Conservation (phyloP, 2,797 vertebrate species). For the Oreonectes daqikongensis region DNA sequence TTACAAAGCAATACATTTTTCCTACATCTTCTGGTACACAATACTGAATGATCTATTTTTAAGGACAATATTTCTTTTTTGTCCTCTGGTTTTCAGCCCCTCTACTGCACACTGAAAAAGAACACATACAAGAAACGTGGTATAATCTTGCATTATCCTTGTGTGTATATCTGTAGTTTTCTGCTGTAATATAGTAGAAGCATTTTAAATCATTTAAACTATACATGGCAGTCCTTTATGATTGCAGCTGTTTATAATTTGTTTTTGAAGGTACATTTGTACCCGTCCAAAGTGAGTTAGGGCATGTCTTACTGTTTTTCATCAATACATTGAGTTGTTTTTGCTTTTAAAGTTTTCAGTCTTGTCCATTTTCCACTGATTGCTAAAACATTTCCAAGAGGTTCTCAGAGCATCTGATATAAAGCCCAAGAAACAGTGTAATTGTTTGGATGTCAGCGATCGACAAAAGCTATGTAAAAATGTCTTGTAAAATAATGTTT, state of each 20-base stretch:
- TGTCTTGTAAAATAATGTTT: conserved; percentile 55
- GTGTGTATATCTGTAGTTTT: conserved; percentile 80
- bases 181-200: conserved; percentile 80
- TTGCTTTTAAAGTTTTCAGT: conserved; percentile 24
- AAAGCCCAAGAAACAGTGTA: conserved; percentile 3
- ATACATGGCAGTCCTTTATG: conserved; percentile 77
- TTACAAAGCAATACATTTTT: conserved; percentile 69
- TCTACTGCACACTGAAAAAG: not conserved
- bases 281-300: conserved; percentile 50
- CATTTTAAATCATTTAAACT: conserved; percentile 71
- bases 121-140: conserved; percentile 25
- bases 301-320: conserved; percentile 49
- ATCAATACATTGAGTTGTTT: not conserved
- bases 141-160: conserved; percentile 66
- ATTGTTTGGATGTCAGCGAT: conserved; percentile 14
- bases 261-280: conserved; percentile 64
- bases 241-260: conserved; percentile 76
- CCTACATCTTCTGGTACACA: conserved; percentile 43
- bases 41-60: conserved; percentile 25
- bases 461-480: conserved; percentile 49
- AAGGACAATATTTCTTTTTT: not conserved
- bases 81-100: not conserved
- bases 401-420: not conserved
- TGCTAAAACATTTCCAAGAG: conserved; percentile 50
- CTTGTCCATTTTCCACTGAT: conserved; percentile 29